These are phyloP conservation scores for Grantiella picta DNA, from an alignment of 2,113 vertebrate species.

Conservation along the genomic window DNA sequence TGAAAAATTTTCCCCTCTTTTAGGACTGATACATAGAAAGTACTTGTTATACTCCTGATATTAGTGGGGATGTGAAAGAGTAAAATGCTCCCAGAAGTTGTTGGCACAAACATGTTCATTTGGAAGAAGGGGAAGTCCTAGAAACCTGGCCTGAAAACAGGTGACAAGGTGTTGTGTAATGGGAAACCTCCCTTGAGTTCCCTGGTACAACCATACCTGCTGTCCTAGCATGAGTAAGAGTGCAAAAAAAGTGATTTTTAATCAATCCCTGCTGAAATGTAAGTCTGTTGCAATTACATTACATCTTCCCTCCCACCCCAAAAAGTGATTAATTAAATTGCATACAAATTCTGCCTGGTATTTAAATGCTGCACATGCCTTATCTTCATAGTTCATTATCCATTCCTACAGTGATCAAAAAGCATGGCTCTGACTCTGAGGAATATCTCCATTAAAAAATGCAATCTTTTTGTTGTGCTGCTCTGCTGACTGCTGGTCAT, in stretches of 20 bases:
- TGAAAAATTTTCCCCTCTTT: neutral
- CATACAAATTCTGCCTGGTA: neutral
- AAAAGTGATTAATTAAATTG: neutral
- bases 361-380: conserved; percentile 4
- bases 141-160: neutral
- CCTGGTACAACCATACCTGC: neutral
- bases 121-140: neutral
- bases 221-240: neutral
- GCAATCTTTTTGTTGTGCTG: neutral
- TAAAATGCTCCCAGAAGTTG: neutral
- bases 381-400: conserved; percentile 18
- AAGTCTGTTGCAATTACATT: neutral
- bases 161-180: neutral
- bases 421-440: neutral
- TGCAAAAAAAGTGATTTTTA: neutral
- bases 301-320: neutral
- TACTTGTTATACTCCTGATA: neutral
- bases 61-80: neutral
- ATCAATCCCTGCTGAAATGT: neutral
- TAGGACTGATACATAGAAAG: neutral
- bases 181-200: fast-evolving
- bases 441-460: neutral
- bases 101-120: neutral
- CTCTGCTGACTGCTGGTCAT: neutral
- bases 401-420: neutral